phyloP scores from a whole-genome alignment of 2,113 vertebrate genomes.

The Sclerurus mexicanus region DNA sequence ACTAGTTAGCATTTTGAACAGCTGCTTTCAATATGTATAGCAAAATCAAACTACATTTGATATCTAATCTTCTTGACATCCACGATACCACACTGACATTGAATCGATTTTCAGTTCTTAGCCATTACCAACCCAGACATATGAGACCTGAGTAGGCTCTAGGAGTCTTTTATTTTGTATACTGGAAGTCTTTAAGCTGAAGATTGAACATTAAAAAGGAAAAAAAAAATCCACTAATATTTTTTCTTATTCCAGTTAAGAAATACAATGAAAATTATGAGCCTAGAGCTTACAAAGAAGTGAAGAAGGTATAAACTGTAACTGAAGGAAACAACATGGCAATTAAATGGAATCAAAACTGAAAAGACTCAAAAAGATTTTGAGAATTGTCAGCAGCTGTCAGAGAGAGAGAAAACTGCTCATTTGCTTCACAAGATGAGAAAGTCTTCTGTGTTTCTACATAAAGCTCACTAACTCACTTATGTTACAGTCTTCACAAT shows the following conservation, averaged over 20 bases:
- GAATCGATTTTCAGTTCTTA: background rate
- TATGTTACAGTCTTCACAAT: background rate
- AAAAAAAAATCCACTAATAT: background rate
- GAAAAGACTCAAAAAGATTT: background rate
- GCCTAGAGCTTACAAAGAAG: background rate
- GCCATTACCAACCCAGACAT: background rate
- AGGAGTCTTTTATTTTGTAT: background rate
- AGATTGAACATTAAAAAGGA: background rate
- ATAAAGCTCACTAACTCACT: background rate
- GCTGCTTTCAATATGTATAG: background rate
- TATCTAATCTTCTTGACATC: background rate
- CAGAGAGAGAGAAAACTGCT: background rate
- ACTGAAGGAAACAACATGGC: background rate
- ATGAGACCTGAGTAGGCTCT: background rate
- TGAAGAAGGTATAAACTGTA: background rate
- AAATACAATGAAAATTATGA: background rate
- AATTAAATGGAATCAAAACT: background rate
- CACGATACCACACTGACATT: accelerated
- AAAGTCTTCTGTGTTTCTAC: background rate
- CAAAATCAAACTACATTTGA: background rate
- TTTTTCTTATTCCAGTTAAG: background rate
- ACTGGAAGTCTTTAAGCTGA: background rate
- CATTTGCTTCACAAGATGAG: background rate
- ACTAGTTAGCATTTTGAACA: background rate
- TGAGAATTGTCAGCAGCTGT: background rate